Base-by-base conservation (phyloP, 1,140 invertebrate species). In the Bombus pyrosoma region DNA sequence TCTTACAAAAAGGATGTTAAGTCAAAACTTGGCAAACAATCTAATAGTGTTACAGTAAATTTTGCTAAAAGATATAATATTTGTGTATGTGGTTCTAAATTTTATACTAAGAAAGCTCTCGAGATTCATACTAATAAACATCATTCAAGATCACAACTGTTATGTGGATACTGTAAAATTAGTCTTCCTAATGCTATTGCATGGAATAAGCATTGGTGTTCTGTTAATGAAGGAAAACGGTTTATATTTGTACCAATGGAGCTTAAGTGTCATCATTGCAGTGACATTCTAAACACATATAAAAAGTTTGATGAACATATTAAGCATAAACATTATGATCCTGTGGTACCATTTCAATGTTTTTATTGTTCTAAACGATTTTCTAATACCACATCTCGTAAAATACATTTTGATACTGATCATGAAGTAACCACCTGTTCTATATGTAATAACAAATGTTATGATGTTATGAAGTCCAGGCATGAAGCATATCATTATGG, bases 401-500 rank as follows among this genome's bases (percentile, higher is more conserved):
- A 74, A 69, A n/a, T 82, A 12, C 93, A 94, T 64, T 86, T 91
- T 41, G 73, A 64, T 22, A 59, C 66, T 28, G 75, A 89, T 0
- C 93, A 94, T 43, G 66, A 83, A 18, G 57, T 85, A 18, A 43
- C 59, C 8, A 2, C 13, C 10, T 95, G 94, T 83, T 72, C 76
- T 39, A 71, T 92, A 39, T 95, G 94, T 62, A 83, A 88, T 34
- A 90, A 89, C 39, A 87, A 80, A 28, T 41, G 89, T 5, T 57
- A 86, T 37, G 85, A 89, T 68, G 87, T 86, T 25, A 43, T 85
- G 25, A 90, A 92, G 25, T 32, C 78, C 0, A 90, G 85, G 22
- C 94, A 95, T 9, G 91, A 92, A 81, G 81, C 86, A 39, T 95
- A 94, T 84, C 94, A 95, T 74, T 81, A 91, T 81, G 94, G 94